A percentile compares a stretch with the other conserved stretches of the same genome.
Conservation (phyloP, 2,797 vertebrate species). For the Dipus sagitta region DNA sequence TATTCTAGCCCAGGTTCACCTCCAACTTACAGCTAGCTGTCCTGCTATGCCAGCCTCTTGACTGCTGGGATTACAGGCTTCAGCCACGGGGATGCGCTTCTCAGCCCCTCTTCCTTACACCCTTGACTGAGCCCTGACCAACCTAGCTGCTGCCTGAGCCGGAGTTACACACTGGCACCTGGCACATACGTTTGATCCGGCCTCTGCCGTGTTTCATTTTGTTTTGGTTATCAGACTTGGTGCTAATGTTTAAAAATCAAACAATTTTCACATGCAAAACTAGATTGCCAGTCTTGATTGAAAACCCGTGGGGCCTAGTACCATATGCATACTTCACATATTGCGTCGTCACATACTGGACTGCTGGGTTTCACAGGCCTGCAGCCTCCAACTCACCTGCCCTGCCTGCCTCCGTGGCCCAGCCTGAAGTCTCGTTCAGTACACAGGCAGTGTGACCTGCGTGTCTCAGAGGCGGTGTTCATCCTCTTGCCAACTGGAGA, state of each 20-base stretch:
- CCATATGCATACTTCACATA: not conserved
- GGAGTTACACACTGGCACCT: not conserved
- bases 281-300: conserved; percentile 7
- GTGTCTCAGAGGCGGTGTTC: not conserved
- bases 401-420: not conserved
- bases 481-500: not conserved
- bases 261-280: not conserved
- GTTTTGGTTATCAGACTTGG: conserved; percentile 1
- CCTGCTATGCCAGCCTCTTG: too few relatives aligned
- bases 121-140: not conserved
- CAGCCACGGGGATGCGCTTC: not conserved
- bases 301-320: not conserved
- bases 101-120: not conserved
- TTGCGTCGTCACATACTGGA: not conserved
- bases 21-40: too few relatives aligned
- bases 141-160: not conserved
- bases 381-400: not conserved
- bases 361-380: not conserved
- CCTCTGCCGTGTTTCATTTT: not conserved
- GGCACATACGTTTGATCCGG: not conserved
- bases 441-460: not conserved
- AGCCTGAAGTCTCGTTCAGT: not conserved
- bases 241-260: conserved; percentile 15
- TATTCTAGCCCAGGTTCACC: too few relatives aligned
- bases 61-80: too few relatives aligned